Conservation (phyloP, 2,113 vertebrate species). For the Aramus guarauna region DNA sequence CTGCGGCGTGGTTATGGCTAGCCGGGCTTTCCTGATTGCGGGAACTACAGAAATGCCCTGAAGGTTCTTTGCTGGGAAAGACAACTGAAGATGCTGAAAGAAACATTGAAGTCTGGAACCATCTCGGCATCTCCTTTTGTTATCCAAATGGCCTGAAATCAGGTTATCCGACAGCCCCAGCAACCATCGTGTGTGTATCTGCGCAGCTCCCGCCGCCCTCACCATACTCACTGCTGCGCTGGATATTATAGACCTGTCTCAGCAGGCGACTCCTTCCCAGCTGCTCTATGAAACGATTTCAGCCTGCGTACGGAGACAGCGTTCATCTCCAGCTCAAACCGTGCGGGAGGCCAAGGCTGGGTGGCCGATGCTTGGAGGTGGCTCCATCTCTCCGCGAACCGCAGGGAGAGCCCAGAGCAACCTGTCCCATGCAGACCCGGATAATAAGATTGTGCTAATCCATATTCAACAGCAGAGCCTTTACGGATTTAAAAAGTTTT, state of each 20-base stretch:
- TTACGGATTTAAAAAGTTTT: not conserved
- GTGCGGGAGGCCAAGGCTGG: not conserved
- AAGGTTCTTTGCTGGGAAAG: not conserved
- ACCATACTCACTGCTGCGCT: not conserved
- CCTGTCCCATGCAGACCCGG: accelerated
- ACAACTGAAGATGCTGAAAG: not conserved
- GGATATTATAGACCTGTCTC: accelerated
- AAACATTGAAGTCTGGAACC: not conserved
- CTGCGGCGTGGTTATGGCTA: accelerated
- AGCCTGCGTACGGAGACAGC: accelerated
- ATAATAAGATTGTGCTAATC: not conserved
- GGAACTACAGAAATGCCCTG: not conserved
- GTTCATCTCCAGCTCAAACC: not conserved
- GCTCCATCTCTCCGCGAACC: accelerated
- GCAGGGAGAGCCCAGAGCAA: not conserved
- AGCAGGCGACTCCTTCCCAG: not conserved
- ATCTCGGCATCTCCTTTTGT: not conserved
- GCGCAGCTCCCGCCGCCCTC: not conserved
- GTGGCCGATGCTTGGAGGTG: not conserved
- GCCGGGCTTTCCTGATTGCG: accelerated
- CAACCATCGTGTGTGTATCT: no score
- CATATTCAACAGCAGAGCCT: not conserved
- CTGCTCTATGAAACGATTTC: not conserved
- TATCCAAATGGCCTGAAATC: not conserved
- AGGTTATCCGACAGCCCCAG: accelerated